Percentiles rank a stretch among this genome's conserved stretches.
These are phyloP conservation scores for Leptobrachium ailaonicum DNA, from an alignment of 2,113 vertebrate species.

Conservation along the genomic window DNA sequence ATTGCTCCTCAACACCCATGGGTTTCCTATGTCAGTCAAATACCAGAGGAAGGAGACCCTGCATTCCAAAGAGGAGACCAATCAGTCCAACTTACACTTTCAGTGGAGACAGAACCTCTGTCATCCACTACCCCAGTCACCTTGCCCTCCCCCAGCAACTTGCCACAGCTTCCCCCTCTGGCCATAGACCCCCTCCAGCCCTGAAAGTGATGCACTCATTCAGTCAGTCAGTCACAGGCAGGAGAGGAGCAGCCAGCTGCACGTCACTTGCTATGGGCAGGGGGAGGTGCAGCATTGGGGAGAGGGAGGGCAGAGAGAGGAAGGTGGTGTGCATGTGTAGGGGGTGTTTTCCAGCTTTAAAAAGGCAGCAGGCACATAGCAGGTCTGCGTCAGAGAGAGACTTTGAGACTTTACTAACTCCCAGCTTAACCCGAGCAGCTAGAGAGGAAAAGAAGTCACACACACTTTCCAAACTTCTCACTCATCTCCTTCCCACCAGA, in stretches of 20 bases:
- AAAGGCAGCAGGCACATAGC: conserved; percentile 77
- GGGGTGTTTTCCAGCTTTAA: conserved; percentile 94
- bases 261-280: conserved; percentile 81
- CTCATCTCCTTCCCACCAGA: conserved; percentile 8
- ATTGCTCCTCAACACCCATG: neutral
- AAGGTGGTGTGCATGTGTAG: conserved; percentile 57
- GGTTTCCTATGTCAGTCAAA: neutral
- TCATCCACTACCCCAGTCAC: neutral
- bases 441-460: conserved; percentile 35
- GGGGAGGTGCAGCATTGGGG: conserved; percentile 67
- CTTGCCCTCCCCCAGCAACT: neutral
- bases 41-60: neutral
- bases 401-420: conserved; percentile 68
- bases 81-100: neutral
- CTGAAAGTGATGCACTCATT: neutral
- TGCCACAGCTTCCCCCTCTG: no score
- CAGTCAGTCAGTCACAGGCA: conserved; percentile 29
- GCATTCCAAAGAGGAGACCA: neutral
- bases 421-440: conserved; percentile 48
- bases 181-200: conserved; percentile 11
- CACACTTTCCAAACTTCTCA: conserved; percentile 26
- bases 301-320: conserved; percentile 72
- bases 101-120: neutral
- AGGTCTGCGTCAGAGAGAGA: conserved; percentile 80
- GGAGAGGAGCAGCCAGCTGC: conserved; percentile 64